These are phyloP conservation scores for Turritopsis dohrnii DNA, from an alignment of 30 jellyfish, hydroid and myxozoan genomes.

Conservation along the genomic window DNA sequence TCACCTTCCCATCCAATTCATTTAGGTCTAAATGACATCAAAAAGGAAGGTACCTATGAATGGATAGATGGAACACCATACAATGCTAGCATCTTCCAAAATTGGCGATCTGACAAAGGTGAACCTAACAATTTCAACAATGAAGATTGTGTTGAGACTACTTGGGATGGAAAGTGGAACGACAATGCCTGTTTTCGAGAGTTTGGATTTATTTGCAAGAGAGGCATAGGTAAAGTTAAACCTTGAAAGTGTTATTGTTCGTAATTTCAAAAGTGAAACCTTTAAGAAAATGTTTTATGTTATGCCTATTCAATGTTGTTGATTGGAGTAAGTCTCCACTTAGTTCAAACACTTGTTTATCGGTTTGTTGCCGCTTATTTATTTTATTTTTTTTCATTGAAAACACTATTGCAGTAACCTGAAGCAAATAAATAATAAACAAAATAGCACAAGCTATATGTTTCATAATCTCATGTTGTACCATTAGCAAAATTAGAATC, in stretches of 20 bases:
- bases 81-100: constrained; percentile 34
- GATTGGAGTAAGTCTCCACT: too few species aligned
- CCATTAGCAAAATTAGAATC: too few species aligned
- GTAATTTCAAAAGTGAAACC: too few species aligned
- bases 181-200: constrained; percentile 68
- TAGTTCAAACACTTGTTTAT: too few species aligned
- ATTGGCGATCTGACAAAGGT: constrained; percentile 41
- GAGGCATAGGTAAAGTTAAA: constrained; percentile 13
- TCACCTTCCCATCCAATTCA: not conserved
- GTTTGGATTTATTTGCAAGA: constrained; percentile 83
- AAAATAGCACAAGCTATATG: too few species aligned
- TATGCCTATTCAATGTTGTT: not conserved
- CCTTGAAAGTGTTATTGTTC: not conserved
- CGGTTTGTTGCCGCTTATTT: too few species aligned
- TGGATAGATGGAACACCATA: constrained; percentile 66
- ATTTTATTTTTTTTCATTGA: too few species aligned
- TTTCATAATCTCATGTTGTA: too few species aligned
- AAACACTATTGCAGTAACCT: too few species aligned
- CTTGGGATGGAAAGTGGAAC: constrained; percentile 76
- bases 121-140: constrained; percentile 90
- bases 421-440: too few species aligned
- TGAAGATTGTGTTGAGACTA: constrained; percentile 83
- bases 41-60: constrained; percentile 35
- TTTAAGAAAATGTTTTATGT: not conserved
- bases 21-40: constrained; percentile 26